phyloP scores from a whole-genome alignment of 2,888 invertebrate genomes.

The Eupithecia inturbata region DNA sequence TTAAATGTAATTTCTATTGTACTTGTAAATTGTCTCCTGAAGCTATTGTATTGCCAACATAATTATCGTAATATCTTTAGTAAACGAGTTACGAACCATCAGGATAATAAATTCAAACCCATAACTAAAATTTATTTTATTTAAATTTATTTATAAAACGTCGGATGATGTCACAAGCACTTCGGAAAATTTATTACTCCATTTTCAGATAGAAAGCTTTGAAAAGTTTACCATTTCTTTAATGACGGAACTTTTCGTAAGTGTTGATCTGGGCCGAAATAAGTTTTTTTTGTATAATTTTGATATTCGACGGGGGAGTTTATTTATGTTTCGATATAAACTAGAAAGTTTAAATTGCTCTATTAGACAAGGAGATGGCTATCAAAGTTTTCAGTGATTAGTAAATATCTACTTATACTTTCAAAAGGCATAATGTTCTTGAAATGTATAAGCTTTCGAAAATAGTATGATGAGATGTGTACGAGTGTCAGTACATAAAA shows the following conservation, averaged over 20 bases:
- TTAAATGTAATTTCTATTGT: no score
- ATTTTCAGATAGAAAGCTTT: slow-evolving; percentile 31
- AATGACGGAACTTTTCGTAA: slow-evolving; percentile 33
- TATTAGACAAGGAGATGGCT: not conserved
- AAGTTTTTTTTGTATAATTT: slow-evolving; percentile 24
- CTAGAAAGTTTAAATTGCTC: slow-evolving; percentile 30
- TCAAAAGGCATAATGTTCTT: not conserved
- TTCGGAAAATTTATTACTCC: slow-evolving; percentile 24
- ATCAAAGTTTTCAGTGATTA: not conserved
- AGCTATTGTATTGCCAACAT: no score
- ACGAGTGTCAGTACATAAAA: not conserved
- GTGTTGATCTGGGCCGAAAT: slow-evolving; percentile 24
- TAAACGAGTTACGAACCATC: not conserved
- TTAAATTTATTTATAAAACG: slow-evolving; percentile 15
- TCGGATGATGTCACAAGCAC: slow-evolving; percentile 19
- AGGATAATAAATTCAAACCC: not conserved
- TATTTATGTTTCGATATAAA: slow-evolving; percentile 16
- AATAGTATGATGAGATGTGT: not conserved
- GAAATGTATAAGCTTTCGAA: not conserved
- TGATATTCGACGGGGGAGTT: slow-evolving; percentile 18
- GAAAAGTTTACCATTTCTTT: slow-evolving; percentile 33
- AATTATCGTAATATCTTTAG: not conserved
- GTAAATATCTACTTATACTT: not conserved
- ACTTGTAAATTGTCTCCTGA: no score
- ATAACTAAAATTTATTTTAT: no score